Evolutionary conservation across 1,140 invertebrate species (phyloP), one percentile per base, ranked within the genome.

Genomic region (Myzus persicae): DNA sequence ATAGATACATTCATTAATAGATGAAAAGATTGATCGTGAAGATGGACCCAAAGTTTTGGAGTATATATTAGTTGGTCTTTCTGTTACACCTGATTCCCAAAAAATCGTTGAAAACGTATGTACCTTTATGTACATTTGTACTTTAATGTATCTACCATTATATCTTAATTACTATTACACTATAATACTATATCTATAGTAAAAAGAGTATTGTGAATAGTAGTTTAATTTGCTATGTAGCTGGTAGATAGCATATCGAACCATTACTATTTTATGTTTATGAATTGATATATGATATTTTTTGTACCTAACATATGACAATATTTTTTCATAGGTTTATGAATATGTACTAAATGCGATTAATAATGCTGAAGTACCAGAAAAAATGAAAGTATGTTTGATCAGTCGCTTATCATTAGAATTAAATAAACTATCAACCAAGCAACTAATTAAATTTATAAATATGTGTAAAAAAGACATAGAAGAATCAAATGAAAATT

Each of bases 381-480:
- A 84, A 93, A 93, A 93, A 54, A 85, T 93, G 81, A 93, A 93
- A 85, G 36, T 93, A n/a, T 85, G 91, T 93, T 85, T 93, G 26
- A 85, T 93, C 31, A 85, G 91, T 84, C 91, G 91, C 6, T 54
- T 93, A 54, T 93, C 91, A 48, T 82, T 93, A 40, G 91, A 93
- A 31, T 31, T 93, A 31, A 93, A 93, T 85, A 93, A 93, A 84
- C 36, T 93, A 26, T 93, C 91, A 1, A 93, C 91, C 5, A 48
- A 84, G 38, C 76, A 93, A 54, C 18, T 93, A 54, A 93, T 93
- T 1, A 84, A 93, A 85, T 93, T 93, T 85, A 84, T 93, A 84
- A 93, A 93, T 31, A 93, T 93, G 91, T 93, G 91, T 84, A 93
- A 93, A 84, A 93, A 93, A 84, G 91, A 93, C 26, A 93, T 93